A percentile compares a stretch with the other conserved stretches of the same genome.
Conservation (phyloP, 2,113 vertebrate species). For the Turnix velox region DNA sequence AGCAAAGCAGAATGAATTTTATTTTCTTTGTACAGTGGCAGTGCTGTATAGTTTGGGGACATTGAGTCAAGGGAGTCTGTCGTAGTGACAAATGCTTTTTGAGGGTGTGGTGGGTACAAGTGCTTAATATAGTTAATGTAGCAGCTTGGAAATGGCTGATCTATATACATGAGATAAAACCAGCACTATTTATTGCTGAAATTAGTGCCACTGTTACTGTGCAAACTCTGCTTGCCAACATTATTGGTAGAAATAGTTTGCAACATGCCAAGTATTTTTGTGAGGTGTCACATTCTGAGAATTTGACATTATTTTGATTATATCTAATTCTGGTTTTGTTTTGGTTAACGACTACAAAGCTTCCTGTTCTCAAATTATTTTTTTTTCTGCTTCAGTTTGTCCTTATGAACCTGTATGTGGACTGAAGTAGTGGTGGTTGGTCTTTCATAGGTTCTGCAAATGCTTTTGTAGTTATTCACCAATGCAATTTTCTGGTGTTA, state of each 20-base stretch:
- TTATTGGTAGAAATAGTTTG: background rate
- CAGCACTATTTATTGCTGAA: background rate
- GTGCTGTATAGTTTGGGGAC: background rate
- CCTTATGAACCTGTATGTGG: background rate
- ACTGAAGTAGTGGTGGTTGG: background rate
- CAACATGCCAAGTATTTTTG: background rate
- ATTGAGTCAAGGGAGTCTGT: constrained; percentile 20
- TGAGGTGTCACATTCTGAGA: background rate
- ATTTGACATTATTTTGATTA: background rate
- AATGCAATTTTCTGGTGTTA: background rate
- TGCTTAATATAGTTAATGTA: background rate
- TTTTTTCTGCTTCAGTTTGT: background rate
- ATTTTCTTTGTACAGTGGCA: background rate
- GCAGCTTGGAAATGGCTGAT: background rate
- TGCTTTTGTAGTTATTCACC: background rate
- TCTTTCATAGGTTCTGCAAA: background rate
- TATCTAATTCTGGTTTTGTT: background rate
- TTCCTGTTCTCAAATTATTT: background rate
- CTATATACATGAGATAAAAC: background rate
- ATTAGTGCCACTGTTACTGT: background rate
- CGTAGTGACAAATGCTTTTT: background rate
- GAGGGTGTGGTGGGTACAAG: background rate
- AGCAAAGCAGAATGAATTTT: constrained; percentile 25
- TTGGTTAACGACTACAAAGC: background rate
- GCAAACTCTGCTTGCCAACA: background rate